These are phyloP conservation scores for Eolophus roseicapilla DNA, from an alignment of 2,113 vertebrate species.

Conservation along the genomic window DNA sequence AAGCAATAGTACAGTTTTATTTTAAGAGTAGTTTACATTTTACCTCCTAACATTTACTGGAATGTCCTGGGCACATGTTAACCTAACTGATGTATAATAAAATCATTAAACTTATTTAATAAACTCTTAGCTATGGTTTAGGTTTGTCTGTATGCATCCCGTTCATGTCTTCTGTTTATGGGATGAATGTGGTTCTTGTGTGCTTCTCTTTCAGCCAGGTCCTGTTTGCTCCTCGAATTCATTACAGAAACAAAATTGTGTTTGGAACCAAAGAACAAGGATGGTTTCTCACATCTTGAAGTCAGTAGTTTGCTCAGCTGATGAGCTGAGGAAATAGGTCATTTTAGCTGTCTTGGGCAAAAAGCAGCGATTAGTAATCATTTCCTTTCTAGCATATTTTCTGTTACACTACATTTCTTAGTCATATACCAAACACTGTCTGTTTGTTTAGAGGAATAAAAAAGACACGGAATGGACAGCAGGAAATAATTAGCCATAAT, in stretches of 20 bases:
- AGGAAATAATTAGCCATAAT: conserved; percentile 38
- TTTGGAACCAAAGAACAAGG: background rate
- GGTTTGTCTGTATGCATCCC: background rate
- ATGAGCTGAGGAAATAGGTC: conserved; percentile 41
- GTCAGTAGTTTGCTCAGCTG: conserved; percentile 48
- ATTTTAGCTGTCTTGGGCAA: conserved; percentile 29
- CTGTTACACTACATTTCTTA: conserved; percentile 57
- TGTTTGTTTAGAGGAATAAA: conserved; percentile 42
- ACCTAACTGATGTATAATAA: background rate
- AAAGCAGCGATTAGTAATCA: conserved; percentile 48
- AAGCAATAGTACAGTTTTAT: background rate
- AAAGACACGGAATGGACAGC: conserved; percentile 11
- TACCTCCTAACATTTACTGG: background rate
- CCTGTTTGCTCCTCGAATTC: background rate
- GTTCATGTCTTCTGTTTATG: background rate
- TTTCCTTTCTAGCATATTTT: conserved; percentile 59
- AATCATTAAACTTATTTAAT: background rate
- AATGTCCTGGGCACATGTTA: background rate
- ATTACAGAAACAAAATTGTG: background rate
- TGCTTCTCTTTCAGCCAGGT: background rate
- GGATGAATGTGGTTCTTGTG: background rate
- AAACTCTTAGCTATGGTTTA: background rate
- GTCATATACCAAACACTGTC: conserved; percentile 54
- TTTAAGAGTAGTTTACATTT: background rate
- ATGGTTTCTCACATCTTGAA: conserved; percentile 15